Evolutionary conservation across 2,113 vertebrate species (phyloP), one percentile per base, ranked within the genome.

Genomic region (Globicephala melas): DNA sequence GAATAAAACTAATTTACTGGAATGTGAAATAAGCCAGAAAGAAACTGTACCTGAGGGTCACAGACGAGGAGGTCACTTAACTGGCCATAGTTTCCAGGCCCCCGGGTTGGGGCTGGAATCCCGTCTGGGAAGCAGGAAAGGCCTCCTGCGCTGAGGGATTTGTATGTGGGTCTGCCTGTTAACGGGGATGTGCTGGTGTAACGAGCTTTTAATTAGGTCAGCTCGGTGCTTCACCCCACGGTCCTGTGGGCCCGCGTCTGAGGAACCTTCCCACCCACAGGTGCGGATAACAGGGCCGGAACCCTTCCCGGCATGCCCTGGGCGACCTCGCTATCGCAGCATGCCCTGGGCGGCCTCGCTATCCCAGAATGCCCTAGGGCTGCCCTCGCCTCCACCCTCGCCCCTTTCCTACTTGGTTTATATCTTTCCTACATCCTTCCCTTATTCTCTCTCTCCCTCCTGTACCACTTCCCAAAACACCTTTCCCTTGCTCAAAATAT

Each of bases 191-290:
- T 98, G 98, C 98, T 98, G 97, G 94, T 98, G 98, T 98, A 98
- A 99, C 98, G 98, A 99, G 98, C 97, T 99, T 99, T 99, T 98
- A 99, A 99, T 99, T 98, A 98, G 98, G 98, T 98, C 97, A 97
- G 97, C 95, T 98, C 94, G 96, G 98, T 98, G 98, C 98, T 98
- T 99, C 98, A 98, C 98, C 98, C 98, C 98, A 98, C 98, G 96
- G 96, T 97, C 98, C 98, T 97, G 94, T 62, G 97, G 97, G 95
- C 96, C 98, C 20, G 38, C 62, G 96, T 93, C 97, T 95, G 71
- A 93, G 98, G 70, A 86, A 96, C 93, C 94, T 95, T 96, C 92
- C 83, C 96, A 96, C 93, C 94, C 93, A 84, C 97, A 98, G 96
- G 96, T 98, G 38, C 89, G 47, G 95, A 21, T 58, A 17, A 53